Base-by-base conservation (phyloP, 2,113 vertebrate species). In the Marmota monax region DNA sequence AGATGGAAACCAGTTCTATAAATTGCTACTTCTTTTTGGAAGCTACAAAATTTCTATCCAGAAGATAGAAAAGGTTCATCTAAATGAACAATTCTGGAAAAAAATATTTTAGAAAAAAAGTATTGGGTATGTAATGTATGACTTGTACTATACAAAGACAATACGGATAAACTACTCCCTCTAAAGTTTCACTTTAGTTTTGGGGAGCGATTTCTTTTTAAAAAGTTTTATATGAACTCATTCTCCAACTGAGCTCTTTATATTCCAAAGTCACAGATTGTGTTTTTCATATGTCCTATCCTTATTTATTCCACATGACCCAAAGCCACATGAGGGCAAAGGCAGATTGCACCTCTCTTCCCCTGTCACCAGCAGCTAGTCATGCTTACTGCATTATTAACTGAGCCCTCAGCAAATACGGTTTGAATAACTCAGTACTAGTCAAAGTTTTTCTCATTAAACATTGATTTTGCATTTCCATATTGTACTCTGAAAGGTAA, bases 401-500 rank as follows among this genome's bases (percentile, higher is more conserved):
- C 2, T 32, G 29, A 87, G 13, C 4, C 22, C 83, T 61, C 20
- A 78, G 3, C 56, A 74, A 91, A 78, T 39, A 42, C 9, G 10
- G 1, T 7, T 4, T 72, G 32, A 92, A 76, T 56, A 78, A 78
- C 29, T 88, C 20, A 80, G 37, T 29, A 13, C 2, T 67, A 67
- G 83, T 51, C 37, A 96, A 79, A 74, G 14, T 0, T 80, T 88
- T 89, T 32, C 77, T 84, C 74, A 22, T 94, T 93, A 95, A 86
- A 25, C 51, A 51, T 58, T 85, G 14, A 70, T 39, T 84, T 95
- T 39, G 12, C 79, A n/a, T 80, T 73, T 13, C 20, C 8, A 70
- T 13, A 4, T 32, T 73, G 34, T 16, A 23, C 6, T 27, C 27
- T 88, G 51, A 92, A 92, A 85, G 8, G 25, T 13, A 51, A 34